Evolutionary conservation across 2,113 vertebrate genomes (phyloP), one percentile per base, ranked within the genome.

Genomic region (Callipepla californica): DNA sequence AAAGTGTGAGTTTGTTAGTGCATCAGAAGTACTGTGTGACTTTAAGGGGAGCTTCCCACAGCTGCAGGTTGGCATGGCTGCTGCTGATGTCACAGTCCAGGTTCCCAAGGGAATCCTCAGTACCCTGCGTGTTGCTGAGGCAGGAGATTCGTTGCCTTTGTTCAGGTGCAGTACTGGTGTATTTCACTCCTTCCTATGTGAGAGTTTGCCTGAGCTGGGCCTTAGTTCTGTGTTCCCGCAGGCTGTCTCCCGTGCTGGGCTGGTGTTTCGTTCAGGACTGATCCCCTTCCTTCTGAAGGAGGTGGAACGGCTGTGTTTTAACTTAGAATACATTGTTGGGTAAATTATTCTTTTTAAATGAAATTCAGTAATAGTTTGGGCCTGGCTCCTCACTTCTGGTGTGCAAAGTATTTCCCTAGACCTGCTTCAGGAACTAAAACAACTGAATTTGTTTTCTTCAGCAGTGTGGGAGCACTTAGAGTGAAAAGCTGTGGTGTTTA

Each of bases 161-260:
- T 11, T 30, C 0, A 0, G 51, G 42, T 53, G 17, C 10, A 23
- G 5, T 1, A 0, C 5, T 36, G 6, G 5, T 25, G 8, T 5
- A 14, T 82, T 6, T 38, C 13, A 4, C 6, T 62, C 34, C 28
- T 28, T 16, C 26, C 53, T 1, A 0, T n/a, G 34, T 21, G 5
- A 36, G 17, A 44, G 6, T 14, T 38, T 76, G 21, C 38, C 32
- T 45, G 42, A 51, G 12, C 61, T n/a, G 28, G 36, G 19, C 5
- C n/a, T 73, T 44, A 4, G 7, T 38, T 65, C 3, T 23, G 25
- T 28, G 25, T 40, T 19, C 36, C 57, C 28, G 32, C 26, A 23
- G 63, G 44, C 34, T 22, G 20, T 14, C 26, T 62, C 51, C 14
- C 61, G 36, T 9, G 2, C 11, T 11, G 13, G 45, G 58, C 32